Percentiles rank a stretch among this genome's conserved stretches.
Evolutionary conservation across 2,113 vertebrate species (phyloP).

Genomic region (Vicugna pacos): DNA sequence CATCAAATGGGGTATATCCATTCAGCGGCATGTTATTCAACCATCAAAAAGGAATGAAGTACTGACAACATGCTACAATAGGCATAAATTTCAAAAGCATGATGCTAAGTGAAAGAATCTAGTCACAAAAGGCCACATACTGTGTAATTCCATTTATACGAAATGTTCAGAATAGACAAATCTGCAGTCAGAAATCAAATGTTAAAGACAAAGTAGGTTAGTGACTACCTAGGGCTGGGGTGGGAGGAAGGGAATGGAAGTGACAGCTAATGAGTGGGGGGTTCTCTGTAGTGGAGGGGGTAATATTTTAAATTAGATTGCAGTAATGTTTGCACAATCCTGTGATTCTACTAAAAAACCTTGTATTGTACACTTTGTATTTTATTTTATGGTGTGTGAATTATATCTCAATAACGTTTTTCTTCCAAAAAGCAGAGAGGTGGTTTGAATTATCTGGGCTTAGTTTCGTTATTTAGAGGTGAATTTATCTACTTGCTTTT

Average conservation of each 20-base stretch:
- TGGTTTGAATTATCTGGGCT: not conserved
- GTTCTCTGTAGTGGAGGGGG: not conserved
- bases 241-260: not conserved
- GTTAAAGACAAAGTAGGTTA: not conserved
- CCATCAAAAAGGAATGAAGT: not conserved
- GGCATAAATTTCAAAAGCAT: not conserved
- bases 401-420: not conserved
- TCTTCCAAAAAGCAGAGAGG: not conserved
- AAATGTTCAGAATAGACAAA: not conserved
- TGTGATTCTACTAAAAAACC: not conserved
- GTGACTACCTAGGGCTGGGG: not conserved
- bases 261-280: not conserved
- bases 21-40: not conserved
- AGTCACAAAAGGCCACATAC: not conserved
- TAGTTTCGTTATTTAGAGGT: slow-evolving; percentile 7
- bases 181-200: too few species aligned
- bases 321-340: not conserved
- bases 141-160: not conserved
- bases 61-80: not conserved
- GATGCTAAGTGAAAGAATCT: not conserved
- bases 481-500: not conserved
- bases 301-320: not conserved
- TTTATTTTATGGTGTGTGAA: not conserved
- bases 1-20: not conserved
- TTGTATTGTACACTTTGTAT: not conserved